A percentile compares a stretch with the other conserved stretches of the same genome.
phyloP scores from a whole-genome alignment of 2,113 vertebrate species.

The Egretta garzetta region DNA sequence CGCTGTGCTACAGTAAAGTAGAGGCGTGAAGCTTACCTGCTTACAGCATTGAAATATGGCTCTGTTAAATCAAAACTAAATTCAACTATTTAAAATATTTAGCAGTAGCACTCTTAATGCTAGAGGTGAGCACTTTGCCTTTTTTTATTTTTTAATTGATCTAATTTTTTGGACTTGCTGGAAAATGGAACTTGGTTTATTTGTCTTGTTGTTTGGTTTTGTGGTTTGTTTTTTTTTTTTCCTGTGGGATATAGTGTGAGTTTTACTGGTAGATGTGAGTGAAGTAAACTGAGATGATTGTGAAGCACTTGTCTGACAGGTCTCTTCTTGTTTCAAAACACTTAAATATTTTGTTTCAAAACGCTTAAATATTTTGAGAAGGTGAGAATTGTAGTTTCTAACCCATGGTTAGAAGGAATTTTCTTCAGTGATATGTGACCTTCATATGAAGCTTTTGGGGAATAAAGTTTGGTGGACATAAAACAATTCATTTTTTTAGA shows the following conservation, averaged over 20 bases:
- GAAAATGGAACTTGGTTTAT: background rate
- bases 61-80: background rate
- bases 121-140: background rate
- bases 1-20: background rate
- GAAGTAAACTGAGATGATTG: background rate
- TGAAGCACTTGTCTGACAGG: background rate
- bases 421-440: background rate
- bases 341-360: background rate
- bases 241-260: fast-evolving
- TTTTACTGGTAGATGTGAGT: background rate
- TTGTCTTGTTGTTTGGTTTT: background rate
- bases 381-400: background rate
- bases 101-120: background rate
- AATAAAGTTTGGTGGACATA: background rate
- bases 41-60: background rate
- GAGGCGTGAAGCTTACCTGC: background rate
- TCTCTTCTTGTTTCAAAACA: background rate
- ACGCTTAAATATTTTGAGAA: background rate
- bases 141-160: background rate
- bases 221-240: background rate
- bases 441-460: background rate
- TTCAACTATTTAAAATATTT: background rate
- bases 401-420: background rate
- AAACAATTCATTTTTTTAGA: background rate
- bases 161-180: background rate